Evolutionary conservation across 2,113 vertebrate genomes (phyloP).

Genomic region (Pheucticus melanocephalus): DNA sequence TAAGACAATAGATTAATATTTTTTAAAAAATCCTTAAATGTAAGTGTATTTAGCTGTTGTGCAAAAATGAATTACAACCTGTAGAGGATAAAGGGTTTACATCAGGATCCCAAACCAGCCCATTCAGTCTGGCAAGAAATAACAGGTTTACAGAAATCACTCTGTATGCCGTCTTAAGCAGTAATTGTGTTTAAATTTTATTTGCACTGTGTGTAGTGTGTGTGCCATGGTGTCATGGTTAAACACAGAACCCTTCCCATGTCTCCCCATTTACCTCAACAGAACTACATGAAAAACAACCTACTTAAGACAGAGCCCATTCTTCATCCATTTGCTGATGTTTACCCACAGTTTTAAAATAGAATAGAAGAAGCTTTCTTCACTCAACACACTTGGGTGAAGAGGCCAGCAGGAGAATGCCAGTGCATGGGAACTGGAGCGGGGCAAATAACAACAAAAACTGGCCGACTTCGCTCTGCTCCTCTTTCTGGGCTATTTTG

Average conservation of each 20-base stretch:
- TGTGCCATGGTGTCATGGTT: slow-evolving; percentile 21
- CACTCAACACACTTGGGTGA: slow-evolving; percentile 60
- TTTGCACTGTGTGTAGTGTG: slow-evolving; percentile 20
- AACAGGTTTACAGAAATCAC: slow-evolving; percentile 38
- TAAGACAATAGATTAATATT: slow-evolving; percentile 34
- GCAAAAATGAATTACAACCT: slow-evolving; percentile 43
- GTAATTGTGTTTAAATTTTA: slow-evolving; percentile 58
- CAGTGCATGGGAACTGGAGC: background rate
- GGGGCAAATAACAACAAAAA: background rate
- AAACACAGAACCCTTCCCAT: slow-evolving; percentile 33
- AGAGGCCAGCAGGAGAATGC: slow-evolving; percentile 60
- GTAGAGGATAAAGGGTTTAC: slow-evolving; percentile 20
- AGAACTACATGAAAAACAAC: slow-evolving; percentile 53
- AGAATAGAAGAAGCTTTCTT: slow-evolving; percentile 60
- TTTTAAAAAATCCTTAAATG: background rate
- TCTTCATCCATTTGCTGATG: slow-evolving; percentile 49
- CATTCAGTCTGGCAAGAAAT: slow-evolving; percentile 48
- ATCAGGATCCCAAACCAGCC: slow-evolving; percentile 5
- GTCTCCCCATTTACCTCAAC: slow-evolving; percentile 46
- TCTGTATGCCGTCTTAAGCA: background rate
- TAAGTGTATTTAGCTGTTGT: slow-evolving; percentile 50
- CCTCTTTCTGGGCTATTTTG: background rate
- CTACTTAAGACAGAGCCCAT: slow-evolving; percentile 45
- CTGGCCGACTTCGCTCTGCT: background rate
- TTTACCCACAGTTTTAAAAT: slow-evolving; percentile 55